These are phyloP conservation scores for Bombus difficillimus DNA, from an alignment of 1,140 invertebrate genomes.

Conservation along the genomic window DNA sequence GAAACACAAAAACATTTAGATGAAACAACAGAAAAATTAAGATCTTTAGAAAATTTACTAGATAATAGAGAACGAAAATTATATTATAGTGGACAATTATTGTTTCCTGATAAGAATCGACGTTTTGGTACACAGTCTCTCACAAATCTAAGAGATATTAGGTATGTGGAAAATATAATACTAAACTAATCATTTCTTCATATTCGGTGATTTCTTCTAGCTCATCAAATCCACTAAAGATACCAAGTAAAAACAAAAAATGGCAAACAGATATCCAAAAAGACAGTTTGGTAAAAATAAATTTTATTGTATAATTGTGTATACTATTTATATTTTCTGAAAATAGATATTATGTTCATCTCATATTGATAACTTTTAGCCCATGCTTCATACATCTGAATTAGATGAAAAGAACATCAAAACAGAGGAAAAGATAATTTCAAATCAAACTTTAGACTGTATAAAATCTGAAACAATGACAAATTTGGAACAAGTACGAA, in stretches of 20 bases:
- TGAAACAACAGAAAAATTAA: conserved; percentile 85
- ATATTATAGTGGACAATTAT: conserved; percentile 74
- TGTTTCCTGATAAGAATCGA: conserved; percentile 67
- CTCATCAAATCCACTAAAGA: conserved; percentile 51
- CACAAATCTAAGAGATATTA: conserved; percentile 79
- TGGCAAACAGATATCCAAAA: conserved; percentile 54
- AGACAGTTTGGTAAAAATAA: conserved; percentile 64
- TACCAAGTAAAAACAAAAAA: conserved; percentile 46
- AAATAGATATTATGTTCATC: background rate
- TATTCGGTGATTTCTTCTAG: conserved; percentile 42
- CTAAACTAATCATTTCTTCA: conserved; percentile 13
- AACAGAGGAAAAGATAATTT: conserved; percentile 32
- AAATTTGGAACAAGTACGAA: conserved; percentile 66
- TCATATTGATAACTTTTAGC: conserved; percentile 48
- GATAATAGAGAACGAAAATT: conserved; percentile 77
- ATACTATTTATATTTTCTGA: conserved; percentile 4
- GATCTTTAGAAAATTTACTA: conserved; percentile 82
- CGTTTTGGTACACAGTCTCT: conserved; percentile 72
- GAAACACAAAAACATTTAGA: conserved; percentile 87
- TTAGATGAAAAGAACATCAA: conserved; percentile 44
- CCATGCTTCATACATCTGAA: conserved; percentile 51
- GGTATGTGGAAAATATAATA: conserved; percentile 53
- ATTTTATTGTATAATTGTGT: conserved; percentile 14
- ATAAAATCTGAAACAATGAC: conserved; percentile 68
- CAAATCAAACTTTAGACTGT: conserved; percentile 26